Evolutionary conservation across 2,888 invertebrate genomes (phyloP), one percentile per base, ranked within the genome.

Genomic region (Pristionchus exspectatus): DNA sequence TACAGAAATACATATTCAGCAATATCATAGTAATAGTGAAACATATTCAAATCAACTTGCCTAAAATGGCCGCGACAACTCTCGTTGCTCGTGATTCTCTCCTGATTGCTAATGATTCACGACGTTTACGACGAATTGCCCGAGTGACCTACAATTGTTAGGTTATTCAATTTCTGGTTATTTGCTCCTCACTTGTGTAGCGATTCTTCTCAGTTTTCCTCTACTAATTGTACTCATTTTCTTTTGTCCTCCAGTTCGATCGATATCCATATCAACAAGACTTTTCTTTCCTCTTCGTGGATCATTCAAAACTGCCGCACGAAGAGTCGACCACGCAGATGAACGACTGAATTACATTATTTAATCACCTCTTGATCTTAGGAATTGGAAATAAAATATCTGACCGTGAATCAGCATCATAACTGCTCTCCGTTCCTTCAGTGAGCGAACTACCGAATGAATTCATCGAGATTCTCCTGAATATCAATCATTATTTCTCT

Each of bases 61-160:
- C 92, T 14, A 93, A 90, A 89, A 93, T 93, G 24, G 93, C 93
- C n/a, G 93, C 93, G 5, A 93, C 93, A 10, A 93, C 92, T 50
- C 93, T 86, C 0, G 93, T 93, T 4, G 93, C 93, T 33, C 93
- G 88, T 1, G 92, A 92, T 88, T 93, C 93, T 38, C 93, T 84
- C 38, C 93, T 83, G 38, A 93, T 93, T 10, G 93, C 93, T 90
- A 92, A 90, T 12, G 93, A 92, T 85, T 93, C 93, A 30, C 93
- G 86, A 5, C 93, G 74, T 81, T 93, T 93, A 27, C 93, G 87
- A 66, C 93, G 89, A 50, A 93, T 93, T 33, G 93, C 93, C 74
- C 92, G 89, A 33, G 93, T 93, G 69, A 93, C 93, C 90, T 91
- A 59, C 12, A 33, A 30, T 14, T 54, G 18, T 24, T 27, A 12